Conservation (phyloP, 2,888 invertebrate species). For the Parapristionchus giblindavisi region DNA sequence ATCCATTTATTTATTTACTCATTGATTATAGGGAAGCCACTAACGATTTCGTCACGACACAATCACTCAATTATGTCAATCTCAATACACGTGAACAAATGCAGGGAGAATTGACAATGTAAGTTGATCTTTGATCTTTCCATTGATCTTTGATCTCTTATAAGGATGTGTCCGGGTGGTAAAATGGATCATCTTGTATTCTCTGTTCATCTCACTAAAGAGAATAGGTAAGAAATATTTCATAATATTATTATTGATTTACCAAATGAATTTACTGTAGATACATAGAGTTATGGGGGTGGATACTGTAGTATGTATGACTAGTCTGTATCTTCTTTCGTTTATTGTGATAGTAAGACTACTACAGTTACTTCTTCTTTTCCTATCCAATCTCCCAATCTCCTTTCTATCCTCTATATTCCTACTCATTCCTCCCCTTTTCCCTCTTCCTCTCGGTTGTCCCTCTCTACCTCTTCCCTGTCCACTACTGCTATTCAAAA, state of each 20-base stretch:
- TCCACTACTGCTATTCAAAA: background rate
- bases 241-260: background rate
- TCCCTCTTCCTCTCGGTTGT: background rate
- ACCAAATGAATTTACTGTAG: background rate
- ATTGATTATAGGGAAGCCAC: slow-evolving; percentile 42
- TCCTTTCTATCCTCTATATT: background rate
- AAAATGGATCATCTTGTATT: slow-evolving; percentile 14
- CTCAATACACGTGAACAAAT: slow-evolving; percentile 24
- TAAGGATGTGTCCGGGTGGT: slow-evolving; percentile 31
- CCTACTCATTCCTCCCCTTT: background rate
- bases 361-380: background rate
- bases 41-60: slow-evolving; percentile 51
- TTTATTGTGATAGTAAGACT: too few relatives aligned
- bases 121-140: background rate
- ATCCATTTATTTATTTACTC: too few relatives aligned
- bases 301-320: background rate
- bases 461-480: background rate
- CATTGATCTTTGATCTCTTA: slow-evolving; percentile 19
- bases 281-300: too few relatives aligned
- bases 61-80: slow-evolving; percentile 38
- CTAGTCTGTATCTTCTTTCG: background rate
- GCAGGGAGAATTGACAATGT: slow-evolving; percentile 22
- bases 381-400: background rate
- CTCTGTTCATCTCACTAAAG: slow-evolving; percentile 27
- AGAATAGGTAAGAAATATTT: slow-evolving; percentile 25